Percentiles rank a stretch among this genome's conserved stretches.
Conservation (phyloP, 2,797 vertebrate genomes). For the Hypotaenidia okinawae region DNA sequence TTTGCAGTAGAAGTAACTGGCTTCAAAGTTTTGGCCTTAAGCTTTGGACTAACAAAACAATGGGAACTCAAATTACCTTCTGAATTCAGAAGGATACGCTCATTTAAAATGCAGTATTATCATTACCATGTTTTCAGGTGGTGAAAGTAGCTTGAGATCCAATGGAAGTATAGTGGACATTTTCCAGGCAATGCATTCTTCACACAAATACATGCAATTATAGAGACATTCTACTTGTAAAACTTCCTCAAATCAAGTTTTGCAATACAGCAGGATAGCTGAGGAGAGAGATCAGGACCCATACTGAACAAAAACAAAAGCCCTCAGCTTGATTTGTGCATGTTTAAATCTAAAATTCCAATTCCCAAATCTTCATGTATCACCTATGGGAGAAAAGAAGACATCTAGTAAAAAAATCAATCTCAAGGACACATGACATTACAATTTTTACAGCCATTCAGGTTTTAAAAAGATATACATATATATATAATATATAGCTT, state of each 20-base stretch:
- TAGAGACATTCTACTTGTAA: constrained; percentile 51
- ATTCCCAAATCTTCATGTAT: constrained; percentile 51
- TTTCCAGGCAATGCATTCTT: constrained; percentile 54
- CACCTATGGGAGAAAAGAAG: constrained; percentile 56
- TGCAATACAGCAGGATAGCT: constrained; percentile 47
- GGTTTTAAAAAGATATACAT: not conserved
- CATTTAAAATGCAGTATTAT: not conserved
- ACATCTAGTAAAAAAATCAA: not conserved
- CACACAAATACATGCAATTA: constrained; percentile 67
- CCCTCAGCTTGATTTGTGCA: constrained; percentile 42
- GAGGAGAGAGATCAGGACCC: constrained; percentile 53
- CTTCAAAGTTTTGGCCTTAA: constrained; percentile 40
- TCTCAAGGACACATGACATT: not conserved
- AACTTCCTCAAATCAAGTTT: constrained; percentile 46
- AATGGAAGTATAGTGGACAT: not conserved
- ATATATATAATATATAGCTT: no score
- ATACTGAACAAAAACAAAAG: constrained; percentile 25
- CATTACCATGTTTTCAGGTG: not conserved
- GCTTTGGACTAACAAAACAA: not conserved
- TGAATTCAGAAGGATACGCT: not conserved
- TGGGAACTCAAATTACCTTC: not conserved
- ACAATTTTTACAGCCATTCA: not conserved
- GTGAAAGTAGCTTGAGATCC: constrained; percentile 15
- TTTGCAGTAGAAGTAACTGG: not conserved
- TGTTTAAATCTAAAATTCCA: constrained; percentile 44